Evolutionary conservation across 2,113 vertebrate species (phyloP), one percentile per base, ranked within the genome.

Genomic region (Nestor notabilis): DNA sequence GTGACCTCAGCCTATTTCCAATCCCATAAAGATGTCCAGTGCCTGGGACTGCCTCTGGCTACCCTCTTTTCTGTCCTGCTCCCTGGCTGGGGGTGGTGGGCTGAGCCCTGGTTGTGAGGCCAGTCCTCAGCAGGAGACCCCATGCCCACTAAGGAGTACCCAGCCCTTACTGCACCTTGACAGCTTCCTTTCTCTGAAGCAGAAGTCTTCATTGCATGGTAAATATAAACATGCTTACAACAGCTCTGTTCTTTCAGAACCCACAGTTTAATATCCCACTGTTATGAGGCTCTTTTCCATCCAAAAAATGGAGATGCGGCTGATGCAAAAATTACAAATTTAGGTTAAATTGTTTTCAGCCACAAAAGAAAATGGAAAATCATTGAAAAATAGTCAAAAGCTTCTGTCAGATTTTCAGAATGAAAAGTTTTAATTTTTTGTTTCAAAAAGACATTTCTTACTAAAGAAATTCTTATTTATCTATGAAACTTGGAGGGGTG

Each of bases 1-100:
- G 35, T 49, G 63, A 52, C 24, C 53, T 56, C 71, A 83, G 69
- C 13, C 28, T 49, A 10, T 11, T 21, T 39, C 11, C 5, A n/a
- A 1, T 13, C n/a, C 64, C 24, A 29, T 2, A 39, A 29, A 49
- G 17, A 39, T 50, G 4, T 2, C 6, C 3, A 0, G 1, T 13
- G 5, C 10, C 70, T 61, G 41, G 11, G 37, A 11, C 16, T 85
- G 25, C 17, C 33, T 60, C 31, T 53, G 35, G 12, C 18, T 64
- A 19, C 5, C 37, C 20, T 13, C 29, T 20, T 74, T 27, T 16
- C n/a, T 84, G 37, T 12, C 18, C 44, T 74, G 29, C 7, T 81
- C 41, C 66, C 13, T 81, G n/a, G 10, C 5, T 43, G 33, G 29
- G 11, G 47, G 2, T 2, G 0, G 0, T 31, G 23, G 6, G 7